These are phyloP conservation scores for Pristionchus mayeri DNA, from an alignment of 2,888 invertebrate genomes.

Conservation along the genomic window DNA sequence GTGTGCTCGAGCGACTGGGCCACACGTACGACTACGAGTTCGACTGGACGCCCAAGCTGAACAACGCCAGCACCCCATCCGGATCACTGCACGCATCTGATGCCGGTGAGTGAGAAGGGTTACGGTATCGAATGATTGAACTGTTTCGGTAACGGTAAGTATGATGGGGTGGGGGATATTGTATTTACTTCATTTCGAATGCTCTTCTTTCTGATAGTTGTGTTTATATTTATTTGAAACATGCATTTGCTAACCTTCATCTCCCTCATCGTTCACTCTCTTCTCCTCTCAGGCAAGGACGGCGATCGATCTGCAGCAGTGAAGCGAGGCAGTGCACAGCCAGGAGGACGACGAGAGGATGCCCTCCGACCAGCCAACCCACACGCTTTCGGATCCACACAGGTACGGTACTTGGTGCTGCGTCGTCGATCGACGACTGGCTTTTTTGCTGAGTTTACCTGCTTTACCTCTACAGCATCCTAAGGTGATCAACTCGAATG, in stretches of 20 bases:
- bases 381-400: slow-evolving; percentile 73
- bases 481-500: slow-evolving; percentile 75
- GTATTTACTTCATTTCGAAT: too few relatives aligned
- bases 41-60: slow-evolving; percentile 76
- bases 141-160: too few relatives aligned
- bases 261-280: too few relatives aligned
- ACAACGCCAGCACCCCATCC: slow-evolving; percentile 75
- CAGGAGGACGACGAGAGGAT: slow-evolving; percentile 53
- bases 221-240: too few relatives aligned
- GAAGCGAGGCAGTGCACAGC: slow-evolving; percentile 44
- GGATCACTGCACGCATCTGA: slow-evolving; percentile 73
- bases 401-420: slow-evolving; percentile 59
- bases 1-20: slow-evolving; percentile 73
- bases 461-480: slow-evolving; percentile 49
- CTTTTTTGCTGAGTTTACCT: too few relatives aligned
- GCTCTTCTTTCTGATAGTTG: too few relatives aligned
- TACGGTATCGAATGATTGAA: not conserved
- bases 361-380: slow-evolving; percentile 62
- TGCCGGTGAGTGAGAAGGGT: slow-evolving; percentile 51
- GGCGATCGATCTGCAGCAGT: slow-evolving; percentile 14
- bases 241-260: too few relatives aligned
- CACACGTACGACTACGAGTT: slow-evolving; percentile 76
- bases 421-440: not conserved
- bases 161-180: too few relatives aligned
- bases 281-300: slow-evolving; percentile 47